Evolutionary conservation across 2,888 invertebrate genomes (phyloP).

Genomic region (Pomacea canaliculata): DNA sequence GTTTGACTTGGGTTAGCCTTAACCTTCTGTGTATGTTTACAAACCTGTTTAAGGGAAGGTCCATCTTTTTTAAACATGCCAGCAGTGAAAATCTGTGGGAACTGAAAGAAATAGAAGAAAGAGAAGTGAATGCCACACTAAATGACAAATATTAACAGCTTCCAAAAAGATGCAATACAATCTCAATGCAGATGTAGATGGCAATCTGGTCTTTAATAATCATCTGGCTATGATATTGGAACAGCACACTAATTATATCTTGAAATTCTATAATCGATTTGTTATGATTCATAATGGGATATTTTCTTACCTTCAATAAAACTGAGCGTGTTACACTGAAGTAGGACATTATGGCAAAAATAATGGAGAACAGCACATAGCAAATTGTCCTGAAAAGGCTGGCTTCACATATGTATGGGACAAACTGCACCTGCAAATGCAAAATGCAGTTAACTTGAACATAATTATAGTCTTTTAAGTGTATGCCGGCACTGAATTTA

Average conservation of each 20-base stretch:
- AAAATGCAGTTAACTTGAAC: slow-evolving; percentile 1
- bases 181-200: too few species aligned
- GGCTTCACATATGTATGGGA: slow-evolving; percentile 78
- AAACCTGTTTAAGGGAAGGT: slow-evolving; percentile 71
- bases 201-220: too few species aligned
- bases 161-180: too few species aligned
- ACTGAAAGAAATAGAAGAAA: slow-evolving; percentile 68
- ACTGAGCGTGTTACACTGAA: slow-evolving; percentile 77
- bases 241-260: too few species aligned
- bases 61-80: slow-evolving; percentile 80
- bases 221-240: too few species aligned
- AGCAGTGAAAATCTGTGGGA: slow-evolving; percentile 79
- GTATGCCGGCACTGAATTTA: too few species aligned
- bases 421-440: slow-evolving; percentile 76
- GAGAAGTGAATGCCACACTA: too few species aligned
- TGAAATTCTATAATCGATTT: too few species aligned
- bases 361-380: slow-evolving; percentile 72
- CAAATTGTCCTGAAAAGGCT: slow-evolving; percentile 73
- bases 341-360: slow-evolving; percentile 77
- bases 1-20: too few species aligned
- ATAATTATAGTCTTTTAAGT: not conserved
- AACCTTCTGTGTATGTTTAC: too few species aligned
- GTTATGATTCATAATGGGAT: too few species aligned
- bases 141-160: too few species aligned
- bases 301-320: slow-evolving; percentile 74